Evolutionary conservation across 2,888 invertebrate species (phyloP).

Genomic region (Calliopum simillimum): DNA sequence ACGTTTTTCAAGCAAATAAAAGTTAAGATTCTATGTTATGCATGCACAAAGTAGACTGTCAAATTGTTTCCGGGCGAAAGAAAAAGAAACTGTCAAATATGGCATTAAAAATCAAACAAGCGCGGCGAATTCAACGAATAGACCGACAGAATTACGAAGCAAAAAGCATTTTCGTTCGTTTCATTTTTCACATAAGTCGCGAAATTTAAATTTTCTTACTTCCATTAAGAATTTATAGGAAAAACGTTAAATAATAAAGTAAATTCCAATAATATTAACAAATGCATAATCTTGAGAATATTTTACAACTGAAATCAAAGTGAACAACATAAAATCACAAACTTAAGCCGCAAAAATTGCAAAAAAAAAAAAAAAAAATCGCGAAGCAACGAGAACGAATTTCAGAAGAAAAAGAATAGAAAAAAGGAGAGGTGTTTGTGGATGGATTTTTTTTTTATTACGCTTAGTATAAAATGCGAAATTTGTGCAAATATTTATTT

Average conservation of each 20-base stretch:
- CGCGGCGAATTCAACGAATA: slow-evolving; percentile 9
- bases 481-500: slow-evolving; percentile 30
- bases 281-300: background rate
- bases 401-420: slow-evolving; percentile 25
- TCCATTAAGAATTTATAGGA: slow-evolving; percentile 48
- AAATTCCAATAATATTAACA: background rate
- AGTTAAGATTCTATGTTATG: too few species aligned
- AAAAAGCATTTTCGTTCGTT: slow-evolving; percentile 44
- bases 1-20: too few species aligned
- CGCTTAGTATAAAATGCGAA: slow-evolving; percentile 38
- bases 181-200: slow-evolving; percentile 51
- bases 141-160: slow-evolving; percentile 22
- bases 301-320: background rate
- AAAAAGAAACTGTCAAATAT: slow-evolving; percentile 8
- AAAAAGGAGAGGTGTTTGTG: slow-evolving; percentile 28
- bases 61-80: background rate
- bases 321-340: slow-evolving; percentile 35
- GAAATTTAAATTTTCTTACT: slow-evolving; percentile 58
- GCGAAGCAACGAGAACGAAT: slow-evolving; percentile 38
- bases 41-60: too few species aligned
- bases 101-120: slow-evolving; percentile 6
- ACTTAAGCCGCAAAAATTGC: slow-evolving; percentile 41
- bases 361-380: slow-evolving; percentile 21
- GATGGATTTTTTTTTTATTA: slow-evolving; percentile 45
- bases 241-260: slow-evolving; percentile 3